These are phyloP conservation scores for Oxyura jamaicensis DNA, from an alignment of 2,113 vertebrate genomes.

Conservation along the genomic window DNA sequence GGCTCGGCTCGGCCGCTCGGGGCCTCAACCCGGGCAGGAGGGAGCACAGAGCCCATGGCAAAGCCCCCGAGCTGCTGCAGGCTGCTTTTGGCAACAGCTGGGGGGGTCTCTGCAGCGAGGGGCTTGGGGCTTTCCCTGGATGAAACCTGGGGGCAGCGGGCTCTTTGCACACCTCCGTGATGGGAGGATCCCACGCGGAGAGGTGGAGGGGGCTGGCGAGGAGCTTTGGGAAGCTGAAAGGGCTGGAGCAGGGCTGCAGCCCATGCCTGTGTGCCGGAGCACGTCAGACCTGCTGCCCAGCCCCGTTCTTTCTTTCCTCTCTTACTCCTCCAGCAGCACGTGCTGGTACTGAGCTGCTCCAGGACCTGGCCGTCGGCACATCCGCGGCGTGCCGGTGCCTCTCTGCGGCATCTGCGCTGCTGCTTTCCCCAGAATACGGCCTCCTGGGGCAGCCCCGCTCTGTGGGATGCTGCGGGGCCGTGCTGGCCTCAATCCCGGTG, in stretches of 20 bases:
- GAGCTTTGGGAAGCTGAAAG: no score
- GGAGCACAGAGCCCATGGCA: neutral
- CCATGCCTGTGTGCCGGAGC: neutral
- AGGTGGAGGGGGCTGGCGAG: no score
- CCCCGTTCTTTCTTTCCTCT: neutral
- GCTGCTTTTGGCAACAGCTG: neutral
- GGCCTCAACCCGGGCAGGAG: neutral
- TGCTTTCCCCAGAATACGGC: no score
- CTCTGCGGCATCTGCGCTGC: no score
- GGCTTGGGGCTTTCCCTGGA: neutral
- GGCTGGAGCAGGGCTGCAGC: neutral
- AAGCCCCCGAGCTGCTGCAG: neutral
- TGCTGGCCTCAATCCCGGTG: no score
- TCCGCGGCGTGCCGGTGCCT: no score
- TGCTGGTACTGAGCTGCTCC: no score
- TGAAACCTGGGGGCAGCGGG: neutral
- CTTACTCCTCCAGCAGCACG: neutral
- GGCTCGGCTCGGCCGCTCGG: neutral
- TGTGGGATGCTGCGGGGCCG: no score
- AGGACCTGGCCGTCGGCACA: no score
- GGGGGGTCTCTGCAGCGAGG: accelerated
- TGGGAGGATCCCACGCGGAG: neutral
- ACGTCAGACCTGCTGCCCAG: neutral
- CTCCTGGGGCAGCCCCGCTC: no score
- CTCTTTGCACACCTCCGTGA: accelerated